phyloP scores from a whole-genome alignment of 2,888 invertebrate species.

The Poecilus cupreus region DNA sequence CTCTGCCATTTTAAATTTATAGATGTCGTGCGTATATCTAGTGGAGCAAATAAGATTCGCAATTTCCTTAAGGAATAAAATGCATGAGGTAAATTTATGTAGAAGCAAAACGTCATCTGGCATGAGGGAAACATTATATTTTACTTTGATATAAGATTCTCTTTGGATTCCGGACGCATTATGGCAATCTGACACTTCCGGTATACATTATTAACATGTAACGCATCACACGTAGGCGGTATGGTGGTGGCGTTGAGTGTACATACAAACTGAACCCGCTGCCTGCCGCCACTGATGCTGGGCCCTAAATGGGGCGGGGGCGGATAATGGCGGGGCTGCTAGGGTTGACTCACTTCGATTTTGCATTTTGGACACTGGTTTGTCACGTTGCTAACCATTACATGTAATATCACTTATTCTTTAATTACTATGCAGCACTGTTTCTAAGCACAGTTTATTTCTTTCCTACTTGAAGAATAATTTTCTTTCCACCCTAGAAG shows the following conservation, averaged over 20 bases:
- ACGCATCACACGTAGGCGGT: slow-evolving; percentile 25
- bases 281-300: neutral
- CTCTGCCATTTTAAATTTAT: slow-evolving; percentile 38
- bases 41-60: slow-evolving; percentile 51
- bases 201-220: slow-evolving; percentile 62
- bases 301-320: neutral
- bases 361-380: neutral
- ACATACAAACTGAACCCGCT: neutral
- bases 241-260: neutral
- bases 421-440: no score
- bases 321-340: neutral
- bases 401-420: no score
- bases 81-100: slow-evolving; percentile 57
- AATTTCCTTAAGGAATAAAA: slow-evolving; percentile 58
- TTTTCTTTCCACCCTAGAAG: no score
- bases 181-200: slow-evolving; percentile 64
- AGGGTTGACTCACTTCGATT: neutral
- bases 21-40: slow-evolving; percentile 47
- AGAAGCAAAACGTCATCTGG: slow-evolving; percentile 50
- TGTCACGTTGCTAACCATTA: neutral
- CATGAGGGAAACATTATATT: slow-evolving; percentile 54
- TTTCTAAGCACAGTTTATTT: no score
- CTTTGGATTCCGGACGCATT: slow-evolving; percentile 63
- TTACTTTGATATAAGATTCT: slow-evolving; percentile 64
- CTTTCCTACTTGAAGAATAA: no score